Conservation (phyloP, 2,113 vertebrate species). For the Gasterosteus nipponicus region DNA sequence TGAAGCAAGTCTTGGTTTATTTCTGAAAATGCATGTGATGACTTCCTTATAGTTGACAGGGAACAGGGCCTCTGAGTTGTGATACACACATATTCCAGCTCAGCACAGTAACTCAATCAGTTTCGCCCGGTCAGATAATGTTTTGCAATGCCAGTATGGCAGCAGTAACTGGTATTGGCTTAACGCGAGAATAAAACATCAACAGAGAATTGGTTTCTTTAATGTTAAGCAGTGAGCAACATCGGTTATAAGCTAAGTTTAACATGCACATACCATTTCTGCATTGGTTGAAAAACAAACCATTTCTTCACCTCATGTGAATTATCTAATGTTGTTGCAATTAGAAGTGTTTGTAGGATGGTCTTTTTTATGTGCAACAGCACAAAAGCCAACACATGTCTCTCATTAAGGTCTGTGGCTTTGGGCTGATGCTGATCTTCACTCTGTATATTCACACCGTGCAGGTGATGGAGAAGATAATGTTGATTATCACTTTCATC, state of each 20-base stretch:
- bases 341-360: not conserved
- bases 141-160: not conserved
- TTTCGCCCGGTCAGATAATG: not conserved
- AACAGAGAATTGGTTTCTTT: not conserved
- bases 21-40: not conserved
- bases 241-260: not conserved
- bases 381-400: not conserved
- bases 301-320: not conserved
- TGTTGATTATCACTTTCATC: not conserved
- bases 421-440: constrained; percentile 8
- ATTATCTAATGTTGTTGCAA: not conserved
- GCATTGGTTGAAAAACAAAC: not conserved
- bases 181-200: not conserved
- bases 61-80: not conserved
- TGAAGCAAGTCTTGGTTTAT: not conserved
- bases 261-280: not conserved
- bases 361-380: not conserved
- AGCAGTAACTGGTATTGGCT: not conserved
- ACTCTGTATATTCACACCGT: constrained; percentile 46
- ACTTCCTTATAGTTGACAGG: not conserved
- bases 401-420: not conserved
- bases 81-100: not conserved
- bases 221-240: not conserved
- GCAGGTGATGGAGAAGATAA: constrained; percentile 35
- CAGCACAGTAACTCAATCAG: not conserved